phyloP scores from a whole-genome alignment of 2,797 vertebrate genomes.

The Pygocentrus nattereri region DNA sequence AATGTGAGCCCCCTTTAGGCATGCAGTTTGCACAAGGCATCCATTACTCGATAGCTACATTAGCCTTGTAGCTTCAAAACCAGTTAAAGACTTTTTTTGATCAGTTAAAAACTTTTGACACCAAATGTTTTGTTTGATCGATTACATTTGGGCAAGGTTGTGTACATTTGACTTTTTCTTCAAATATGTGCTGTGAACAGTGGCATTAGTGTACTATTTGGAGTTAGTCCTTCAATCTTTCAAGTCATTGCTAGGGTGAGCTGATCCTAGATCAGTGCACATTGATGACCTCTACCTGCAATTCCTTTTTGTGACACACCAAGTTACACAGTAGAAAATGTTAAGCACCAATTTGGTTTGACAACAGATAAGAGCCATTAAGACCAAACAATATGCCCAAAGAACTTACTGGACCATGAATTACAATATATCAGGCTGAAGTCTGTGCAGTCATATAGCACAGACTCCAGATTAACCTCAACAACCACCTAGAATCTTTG shows the following conservation, averaged over 20 bases:
- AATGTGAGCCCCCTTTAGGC: too few species aligned
- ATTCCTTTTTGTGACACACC: not conserved
- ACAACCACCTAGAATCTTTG: not conserved
- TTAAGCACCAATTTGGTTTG: slow-evolving; percentile 23
- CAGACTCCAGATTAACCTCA: slow-evolving; percentile 20
- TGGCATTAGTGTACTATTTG: not conserved
- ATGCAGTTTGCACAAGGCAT: too few species aligned
- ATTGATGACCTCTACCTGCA: too few species aligned
- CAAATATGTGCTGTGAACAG: too few species aligned
- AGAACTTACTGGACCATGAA: slow-evolving; percentile 30
- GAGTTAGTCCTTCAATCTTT: not conserved
- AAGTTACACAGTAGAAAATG: not conserved
- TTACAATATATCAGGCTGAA: slow-evolving; percentile 29
- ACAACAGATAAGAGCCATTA: slow-evolving; percentile 31
- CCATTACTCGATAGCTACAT: too few species aligned
- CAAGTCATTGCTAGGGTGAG: not conserved
- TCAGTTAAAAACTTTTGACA: too few species aligned
- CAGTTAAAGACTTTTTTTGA: too few species aligned
- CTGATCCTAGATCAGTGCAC: not conserved
- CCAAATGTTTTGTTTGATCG: too few species aligned
- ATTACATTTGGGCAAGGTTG: too few species aligned
- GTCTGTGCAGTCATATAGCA: slow-evolving; percentile 4
- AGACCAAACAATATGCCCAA: slow-evolving; percentile 16
- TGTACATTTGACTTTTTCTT: too few species aligned
- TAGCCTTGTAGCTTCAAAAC: too few species aligned